phyloP scores from a whole-genome alignment of 2,113 vertebrate genomes.

The Tupaia tana region DNA sequence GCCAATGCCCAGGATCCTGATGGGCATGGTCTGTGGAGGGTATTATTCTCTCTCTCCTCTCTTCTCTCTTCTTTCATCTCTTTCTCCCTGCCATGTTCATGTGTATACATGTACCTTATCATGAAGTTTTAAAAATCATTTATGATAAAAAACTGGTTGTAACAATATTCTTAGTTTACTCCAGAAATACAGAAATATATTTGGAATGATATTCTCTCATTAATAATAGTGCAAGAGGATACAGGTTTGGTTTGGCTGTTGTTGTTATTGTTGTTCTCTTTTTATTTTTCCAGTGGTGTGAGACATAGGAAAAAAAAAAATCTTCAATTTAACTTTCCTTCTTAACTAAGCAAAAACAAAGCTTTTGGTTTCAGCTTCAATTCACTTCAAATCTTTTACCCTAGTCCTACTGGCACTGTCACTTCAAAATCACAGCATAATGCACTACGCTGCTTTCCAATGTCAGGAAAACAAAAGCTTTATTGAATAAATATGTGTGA shows the following conservation, averaged over 20 bases:
- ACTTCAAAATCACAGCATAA: constrained; percentile 87
- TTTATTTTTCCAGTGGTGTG: not conserved
- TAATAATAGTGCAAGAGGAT: constrained; percentile 65
- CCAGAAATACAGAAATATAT: constrained; percentile 74
- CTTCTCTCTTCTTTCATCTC: too few relatives aligned
- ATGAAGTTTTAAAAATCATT: too few relatives aligned
- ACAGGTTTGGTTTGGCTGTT: constrained; percentile 57
- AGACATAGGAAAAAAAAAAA: constrained; percentile 75
- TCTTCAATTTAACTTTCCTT: constrained; percentile 82
- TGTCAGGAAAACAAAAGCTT: constrained; percentile 87
- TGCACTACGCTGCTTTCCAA: constrained; percentile 79
- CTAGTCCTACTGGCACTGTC: constrained; percentile 85
- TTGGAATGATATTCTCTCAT: constrained; percentile 75
- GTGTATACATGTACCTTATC: too few relatives aligned
- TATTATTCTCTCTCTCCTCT: too few relatives aligned
- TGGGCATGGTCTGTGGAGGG: too few relatives aligned
- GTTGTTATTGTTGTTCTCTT: not conserved
- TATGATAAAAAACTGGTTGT: constrained; percentile 28
- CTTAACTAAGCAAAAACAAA: constrained; percentile 86
- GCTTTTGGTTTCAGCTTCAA: constrained; percentile 85
- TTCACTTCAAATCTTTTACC: constrained; percentile 84
- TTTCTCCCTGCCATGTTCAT: too few relatives aligned
- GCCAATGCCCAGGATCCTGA: too few relatives aligned
- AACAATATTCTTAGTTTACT: constrained; percentile 76
- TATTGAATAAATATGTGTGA: constrained; percentile 90